Evolutionary conservation across 2,113 vertebrate genomes (phyloP).

Genomic region (Passer montanus): DNA sequence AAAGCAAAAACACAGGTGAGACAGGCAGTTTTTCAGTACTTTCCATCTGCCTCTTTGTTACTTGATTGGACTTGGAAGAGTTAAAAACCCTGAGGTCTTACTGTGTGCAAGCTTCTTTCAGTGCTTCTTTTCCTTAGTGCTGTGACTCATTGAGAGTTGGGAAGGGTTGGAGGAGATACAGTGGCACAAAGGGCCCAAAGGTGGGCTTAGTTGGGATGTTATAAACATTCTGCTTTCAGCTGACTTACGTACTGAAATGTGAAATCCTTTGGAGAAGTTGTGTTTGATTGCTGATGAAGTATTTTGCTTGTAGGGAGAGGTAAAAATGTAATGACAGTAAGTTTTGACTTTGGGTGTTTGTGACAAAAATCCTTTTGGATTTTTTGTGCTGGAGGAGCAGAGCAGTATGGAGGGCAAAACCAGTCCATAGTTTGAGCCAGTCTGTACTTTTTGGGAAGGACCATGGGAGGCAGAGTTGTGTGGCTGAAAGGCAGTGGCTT

Average conservation of each 20-base stretch:
- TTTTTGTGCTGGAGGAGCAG: neutral
- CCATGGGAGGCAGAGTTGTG: neutral
- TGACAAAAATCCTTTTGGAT: neutral
- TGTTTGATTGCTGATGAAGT: neutral
- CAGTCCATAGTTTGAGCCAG: neutral
- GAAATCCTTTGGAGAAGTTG: neutral
- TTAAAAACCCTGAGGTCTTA: neutral
- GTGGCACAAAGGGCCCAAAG: neutral
- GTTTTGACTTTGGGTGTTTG: neutral
- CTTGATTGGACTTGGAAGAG: neutral
- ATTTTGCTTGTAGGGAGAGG: neutral
- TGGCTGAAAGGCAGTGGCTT: neutral
- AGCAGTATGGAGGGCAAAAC: neutral
- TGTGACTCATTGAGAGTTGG: neutral
- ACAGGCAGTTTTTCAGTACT: neutral
- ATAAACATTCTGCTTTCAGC: neutral
- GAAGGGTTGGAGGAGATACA: neutral
- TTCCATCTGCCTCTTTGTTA: neutral
- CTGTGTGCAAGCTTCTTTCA: neutral
- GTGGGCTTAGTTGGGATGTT: neutral
- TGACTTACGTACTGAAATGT: neutral
- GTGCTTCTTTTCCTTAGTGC: neutral
- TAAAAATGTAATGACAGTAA: neutral
- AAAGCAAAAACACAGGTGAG: constrained; percentile 93
- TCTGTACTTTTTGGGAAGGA: neutral